Evolutionary conservation across 2,888 invertebrate species (phyloP), one percentile per base, ranked within the genome.

Genomic region (Tetranychus truncatus): DNA sequence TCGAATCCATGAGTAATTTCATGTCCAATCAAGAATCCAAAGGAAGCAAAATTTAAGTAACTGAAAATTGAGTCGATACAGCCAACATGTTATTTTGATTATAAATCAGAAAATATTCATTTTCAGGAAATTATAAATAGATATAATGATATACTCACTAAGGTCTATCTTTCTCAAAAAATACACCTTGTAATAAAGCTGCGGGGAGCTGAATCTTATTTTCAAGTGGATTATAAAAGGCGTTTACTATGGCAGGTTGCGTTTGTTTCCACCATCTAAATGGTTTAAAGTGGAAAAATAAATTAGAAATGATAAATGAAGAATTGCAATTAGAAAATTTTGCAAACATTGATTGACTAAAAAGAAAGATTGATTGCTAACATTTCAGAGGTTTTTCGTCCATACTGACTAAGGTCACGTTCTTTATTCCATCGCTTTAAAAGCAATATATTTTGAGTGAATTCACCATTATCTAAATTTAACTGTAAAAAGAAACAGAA

Each of bases 221-320:
- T 83, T 91, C 91, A 75, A 91, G 87, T 0, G 91, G 88, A 1
- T 90, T 90, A 82, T 91, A 92, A 84, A 89, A 92, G 3, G 91
- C 91, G 82, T 92, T 91, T 76, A 92, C 91, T 11, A 91, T 87
- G 7, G 91, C 91, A 8, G 91, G 91, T 71, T 89, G 86, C 75
- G 91, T 90, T 82, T 91, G 91, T 44, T 89, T 88, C 76, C 90
- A 85, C 91, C 91, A 92, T 81, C 79, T 79, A 55, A 55, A 55
- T 55, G 15, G 7, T 34, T 34, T 55, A 55, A 55, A 55, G 15
- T 55, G 1, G 15, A 6, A 15, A 9, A 55, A 55, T 55, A 15
- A 55, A 34, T 34, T 34, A 34, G 34, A 34, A 34, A 34, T 3
- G 34, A 34, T 34, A 34, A 34, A 34, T 34, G 34, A 34, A 5